Percentiles rank a stretch among this genome's conserved stretches.
These are phyloP conservation scores for Magallana angulata DNA, from an alignment of 1,140 invertebrate species.

Conservation along the genomic window DNA sequence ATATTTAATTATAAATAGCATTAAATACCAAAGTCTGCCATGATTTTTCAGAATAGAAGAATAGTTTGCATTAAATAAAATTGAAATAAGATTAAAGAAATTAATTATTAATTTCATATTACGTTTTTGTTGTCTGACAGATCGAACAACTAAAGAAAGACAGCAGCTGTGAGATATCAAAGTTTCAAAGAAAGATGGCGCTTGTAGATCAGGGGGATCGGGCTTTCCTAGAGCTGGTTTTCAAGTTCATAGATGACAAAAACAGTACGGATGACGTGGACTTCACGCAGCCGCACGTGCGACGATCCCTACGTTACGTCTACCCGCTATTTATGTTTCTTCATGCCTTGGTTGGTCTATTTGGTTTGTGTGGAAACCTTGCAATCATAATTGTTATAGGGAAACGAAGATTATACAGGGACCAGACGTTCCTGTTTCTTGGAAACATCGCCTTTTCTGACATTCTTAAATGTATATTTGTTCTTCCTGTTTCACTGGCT, in stretches of 20 bases:
- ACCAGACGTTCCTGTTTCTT: conserved; percentile 85
- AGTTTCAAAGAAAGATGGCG: conserved; percentile 47
- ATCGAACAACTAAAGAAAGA: too few relatives aligned
- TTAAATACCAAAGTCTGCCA: too few relatives aligned
- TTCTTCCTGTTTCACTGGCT: conserved; percentile 85
- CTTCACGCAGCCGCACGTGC: conserved; percentile 75
- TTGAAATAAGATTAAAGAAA: too few relatives aligned
- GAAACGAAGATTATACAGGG: conserved; percentile 82
- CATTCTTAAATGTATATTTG: conserved; percentile 85
- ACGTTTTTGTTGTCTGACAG: too few relatives aligned
- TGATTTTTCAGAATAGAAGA: too few relatives aligned
- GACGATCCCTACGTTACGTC: conserved; percentile 77
- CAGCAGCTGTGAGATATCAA: background rate
- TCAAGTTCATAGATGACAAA: conserved; percentile 59
- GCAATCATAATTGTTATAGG: conserved; percentile 83
- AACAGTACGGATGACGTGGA: conserved; percentile 66
- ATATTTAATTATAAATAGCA: too few relatives aligned
- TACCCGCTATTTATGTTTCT: conserved; percentile 85
- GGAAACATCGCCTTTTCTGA: conserved; percentile 86
- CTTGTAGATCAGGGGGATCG: conserved; percentile 56
- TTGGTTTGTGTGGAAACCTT: conserved; percentile 83
- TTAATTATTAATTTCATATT: too few relatives aligned
- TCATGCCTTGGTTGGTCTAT: conserved; percentile 82
- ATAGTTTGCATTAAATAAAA: too few relatives aligned
- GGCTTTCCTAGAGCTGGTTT: conserved; percentile 64